Evolutionary conservation across 2,797 vertebrate genomes (phyloP).

Genomic region (Morus bassanus): DNA sequence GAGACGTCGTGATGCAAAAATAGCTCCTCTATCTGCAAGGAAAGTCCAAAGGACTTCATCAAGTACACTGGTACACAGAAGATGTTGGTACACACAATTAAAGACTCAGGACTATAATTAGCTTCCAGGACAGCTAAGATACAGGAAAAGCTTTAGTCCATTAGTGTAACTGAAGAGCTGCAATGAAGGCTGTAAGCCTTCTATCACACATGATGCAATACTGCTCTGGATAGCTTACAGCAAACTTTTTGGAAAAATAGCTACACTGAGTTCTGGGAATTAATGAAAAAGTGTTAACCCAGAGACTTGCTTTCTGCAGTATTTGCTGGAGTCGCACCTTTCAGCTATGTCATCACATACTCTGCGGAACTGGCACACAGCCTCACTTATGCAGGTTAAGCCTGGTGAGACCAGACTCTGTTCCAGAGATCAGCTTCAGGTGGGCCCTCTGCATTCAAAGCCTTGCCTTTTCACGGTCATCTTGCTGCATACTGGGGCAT

Average conservation of each 20-base stretch:
- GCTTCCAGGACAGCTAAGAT: not conserved
- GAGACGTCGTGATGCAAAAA: not conserved
- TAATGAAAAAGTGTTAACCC: not conserved
- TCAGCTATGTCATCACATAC: not conserved
- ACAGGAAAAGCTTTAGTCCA: not conserved
- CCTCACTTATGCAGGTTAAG: not conserved
- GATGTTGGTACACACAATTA: not conserved
- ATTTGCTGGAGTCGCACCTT: not conserved
- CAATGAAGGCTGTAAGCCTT: not conserved
- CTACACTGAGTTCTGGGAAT: not conserved
- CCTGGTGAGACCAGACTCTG: not conserved
- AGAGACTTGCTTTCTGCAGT: not conserved
- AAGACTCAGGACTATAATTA: not conserved
- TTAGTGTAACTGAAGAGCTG: not conserved
- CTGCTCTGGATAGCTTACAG: not conserved
- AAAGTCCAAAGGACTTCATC: not conserved
- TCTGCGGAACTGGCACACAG: not conserved
- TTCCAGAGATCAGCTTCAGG: not conserved
- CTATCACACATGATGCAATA: rapidly evolving
- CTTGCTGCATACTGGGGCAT: not conserved
- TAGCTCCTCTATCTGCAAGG: not conserved
- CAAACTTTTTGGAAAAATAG: not conserved
- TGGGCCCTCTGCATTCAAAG: not conserved
- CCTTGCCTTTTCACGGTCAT: not conserved
- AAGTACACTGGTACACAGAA: not conserved